These are phyloP conservation scores for Montipora efflorescens DNA, from an alignment of 64 coral and sea anemone species.

Conservation along the genomic window DNA sequence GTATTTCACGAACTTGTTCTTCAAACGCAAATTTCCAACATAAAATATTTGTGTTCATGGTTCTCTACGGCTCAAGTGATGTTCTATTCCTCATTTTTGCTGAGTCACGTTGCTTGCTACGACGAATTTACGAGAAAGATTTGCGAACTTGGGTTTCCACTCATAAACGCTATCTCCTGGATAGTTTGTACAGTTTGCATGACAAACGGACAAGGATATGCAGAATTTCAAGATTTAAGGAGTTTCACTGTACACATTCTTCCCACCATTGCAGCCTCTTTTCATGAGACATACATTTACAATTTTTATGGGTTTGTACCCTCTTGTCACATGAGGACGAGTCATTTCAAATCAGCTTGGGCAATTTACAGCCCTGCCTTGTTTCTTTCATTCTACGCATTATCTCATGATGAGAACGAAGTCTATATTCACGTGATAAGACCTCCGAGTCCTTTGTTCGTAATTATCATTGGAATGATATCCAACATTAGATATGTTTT, in stretches of 20 bases:
- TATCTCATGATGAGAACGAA: conserved; percentile 1
- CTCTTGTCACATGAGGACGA: not conserved
- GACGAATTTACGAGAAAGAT: not conserved
- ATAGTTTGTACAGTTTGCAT: conserved; percentile 17
- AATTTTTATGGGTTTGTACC: not conserved
- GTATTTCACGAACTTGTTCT: conserved; percentile 10
- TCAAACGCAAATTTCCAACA: not conserved
- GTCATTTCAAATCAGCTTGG: not conserved
- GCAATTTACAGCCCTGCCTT: conserved; percentile 16
- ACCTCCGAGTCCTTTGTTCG: conserved; percentile 12
- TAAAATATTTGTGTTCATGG: conserved; percentile 27
- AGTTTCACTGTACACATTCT: conserved; percentile 28
- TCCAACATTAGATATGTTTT: conserved; percentile 4
- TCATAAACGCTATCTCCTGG: conserved; percentile 10
- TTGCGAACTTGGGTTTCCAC: not conserved
- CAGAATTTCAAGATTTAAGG: not conserved
- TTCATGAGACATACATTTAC: conserved; percentile 6
- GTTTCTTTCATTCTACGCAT: conserved; percentile 16
- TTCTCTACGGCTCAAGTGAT: not conserved
- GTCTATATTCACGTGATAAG: not conserved
- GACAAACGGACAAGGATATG: not conserved
- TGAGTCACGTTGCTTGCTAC: not conserved
- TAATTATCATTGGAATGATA: not conserved
- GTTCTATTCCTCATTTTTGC: conserved; percentile 21
- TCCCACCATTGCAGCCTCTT: conserved; percentile 7